Percentiles rank a stretch among this genome's conserved stretches.
These are phyloP conservation scores for Drosophila parthenogenetica DNA, from an alignment of 2,888 invertebrate species.

Conservation along the genomic window DNA sequence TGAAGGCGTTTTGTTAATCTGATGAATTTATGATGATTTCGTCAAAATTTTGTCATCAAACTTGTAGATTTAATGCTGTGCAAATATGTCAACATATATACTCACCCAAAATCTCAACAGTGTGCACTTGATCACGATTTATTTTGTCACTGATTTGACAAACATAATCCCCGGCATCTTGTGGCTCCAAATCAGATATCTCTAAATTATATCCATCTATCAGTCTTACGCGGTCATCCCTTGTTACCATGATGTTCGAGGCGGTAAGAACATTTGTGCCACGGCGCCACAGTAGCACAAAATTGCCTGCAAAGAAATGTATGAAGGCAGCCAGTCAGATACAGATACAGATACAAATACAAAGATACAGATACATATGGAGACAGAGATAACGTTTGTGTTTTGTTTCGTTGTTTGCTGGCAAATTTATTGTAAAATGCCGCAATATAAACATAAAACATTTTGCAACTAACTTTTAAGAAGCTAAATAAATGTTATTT, in stretches of 20 bases:
- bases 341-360: constrained; percentile 5
- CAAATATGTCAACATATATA: constrained; percentile 48
- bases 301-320: constrained; percentile 86
- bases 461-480: constrained; percentile 58
- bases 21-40: constrained; percentile 17
- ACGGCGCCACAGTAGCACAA: constrained; percentile 89
- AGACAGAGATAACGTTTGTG: constrained; percentile 6
- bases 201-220: constrained; percentile 90
- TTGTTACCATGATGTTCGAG: constrained; percentile 89
- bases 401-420: constrained; percentile 45
- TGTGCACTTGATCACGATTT: constrained; percentile 89
- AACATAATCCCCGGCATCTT: constrained; percentile 89
- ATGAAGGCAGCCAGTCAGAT: constrained; percentile 8
- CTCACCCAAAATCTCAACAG: constrained; percentile 88
- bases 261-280: constrained; percentile 91
- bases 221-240: constrained; percentile 89
- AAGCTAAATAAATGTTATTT: constrained; percentile 48
- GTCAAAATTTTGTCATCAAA: constrained; percentile 11
- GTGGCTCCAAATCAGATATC: constrained; percentile 89
- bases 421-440: constrained; percentile 71
- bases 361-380: constrained; percentile 4
- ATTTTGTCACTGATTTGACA: constrained; percentile 90
- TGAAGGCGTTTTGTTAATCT: not conserved
- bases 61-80: constrained; percentile 17
- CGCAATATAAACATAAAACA: constrained; percentile 67